phyloP scores from a whole-genome alignment of 2,113 vertebrate genomes.

The Cinclus cinclus region DNA sequence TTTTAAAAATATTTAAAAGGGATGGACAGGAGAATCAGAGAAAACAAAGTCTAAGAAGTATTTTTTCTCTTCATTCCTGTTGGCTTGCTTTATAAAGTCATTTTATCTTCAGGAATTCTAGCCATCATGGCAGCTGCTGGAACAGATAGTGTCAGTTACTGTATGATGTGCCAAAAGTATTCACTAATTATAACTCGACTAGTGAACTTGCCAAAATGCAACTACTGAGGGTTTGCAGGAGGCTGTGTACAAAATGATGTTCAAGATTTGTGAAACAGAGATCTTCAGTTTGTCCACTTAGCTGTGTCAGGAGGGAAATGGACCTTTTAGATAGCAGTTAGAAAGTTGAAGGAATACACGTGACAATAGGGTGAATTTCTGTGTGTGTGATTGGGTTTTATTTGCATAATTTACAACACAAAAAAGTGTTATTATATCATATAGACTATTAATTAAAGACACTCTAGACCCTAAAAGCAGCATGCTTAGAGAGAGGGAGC shows the following conservation, averaged over 20 bases:
- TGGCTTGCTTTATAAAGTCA: neutral
- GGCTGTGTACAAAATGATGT: neutral
- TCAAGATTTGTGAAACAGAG: neutral
- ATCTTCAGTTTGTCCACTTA: neutral
- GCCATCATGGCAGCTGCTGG: neutral
- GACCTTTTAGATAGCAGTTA: neutral
- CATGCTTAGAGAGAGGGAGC: neutral
- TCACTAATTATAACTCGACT: neutral
- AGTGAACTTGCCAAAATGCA: neutral
- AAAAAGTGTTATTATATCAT: neutral
- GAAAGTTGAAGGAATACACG: neutral
- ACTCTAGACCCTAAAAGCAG: neutral
- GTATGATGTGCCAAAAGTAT: neutral
- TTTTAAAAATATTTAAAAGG: neutral
- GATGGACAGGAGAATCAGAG: neutral
- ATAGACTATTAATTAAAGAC: neutral
- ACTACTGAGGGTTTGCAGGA: neutral
- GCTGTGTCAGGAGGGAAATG: neutral
- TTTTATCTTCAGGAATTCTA: conserved; percentile 8
- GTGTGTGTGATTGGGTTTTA: neutral
- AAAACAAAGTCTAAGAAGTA: neutral
- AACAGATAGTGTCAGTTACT: neutral
- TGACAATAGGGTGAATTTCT: neutral
- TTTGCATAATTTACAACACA: neutral
- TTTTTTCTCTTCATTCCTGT: neutral